Base-by-base conservation (phyloP, 2,113 vertebrate species). In the Rhombomys opimus region DNA sequence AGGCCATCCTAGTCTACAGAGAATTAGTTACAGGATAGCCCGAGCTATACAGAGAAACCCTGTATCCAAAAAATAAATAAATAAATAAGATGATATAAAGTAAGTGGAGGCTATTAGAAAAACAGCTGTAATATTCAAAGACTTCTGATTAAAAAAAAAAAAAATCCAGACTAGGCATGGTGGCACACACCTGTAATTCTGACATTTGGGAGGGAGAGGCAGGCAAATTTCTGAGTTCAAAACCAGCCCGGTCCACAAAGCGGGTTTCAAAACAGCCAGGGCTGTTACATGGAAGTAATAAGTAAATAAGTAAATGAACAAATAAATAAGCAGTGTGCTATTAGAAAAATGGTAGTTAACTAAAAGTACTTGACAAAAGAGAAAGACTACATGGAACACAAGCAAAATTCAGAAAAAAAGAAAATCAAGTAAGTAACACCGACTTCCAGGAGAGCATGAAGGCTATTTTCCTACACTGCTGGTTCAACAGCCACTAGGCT, bases 381-480 rank as follows among this genome's bases (percentile, higher is more conserved):
- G 78, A 50, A 95, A 82, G 65, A 65, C 27, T 35, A 65, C 75
- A 90, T 32, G 52, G 73, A 59, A 75, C n/a, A 80, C 10, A 94
- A 86, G 61, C 38, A 96, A 93, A 92, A 87, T 89, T 93, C 61
- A 81, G 75, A 73, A 57, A 57, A 57, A 57, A 14, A 57, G 10
- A 57, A 14, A 57, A 12, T 57, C 57, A 57, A 57, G 15, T 23
- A 50, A 46, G 13, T 13, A 75, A 65, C 14, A 38, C 35, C 41
- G 52, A 59, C 5, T 89, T 14, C 57, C 87, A 78, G 15, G 57
- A 87, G 14, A 70, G 68, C 38, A 35, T 73, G 20, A 88, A 89
- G 46, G 30, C 12, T 94, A 90, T 87, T 95, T 90, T 87, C 73
- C 81, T 63, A 70, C 7, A 38, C 1, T 46, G n/a, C 23, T 30